Evolutionary conservation across 2,888 invertebrate genomes (phyloP).

Genomic region (Dynastes maya): DNA sequence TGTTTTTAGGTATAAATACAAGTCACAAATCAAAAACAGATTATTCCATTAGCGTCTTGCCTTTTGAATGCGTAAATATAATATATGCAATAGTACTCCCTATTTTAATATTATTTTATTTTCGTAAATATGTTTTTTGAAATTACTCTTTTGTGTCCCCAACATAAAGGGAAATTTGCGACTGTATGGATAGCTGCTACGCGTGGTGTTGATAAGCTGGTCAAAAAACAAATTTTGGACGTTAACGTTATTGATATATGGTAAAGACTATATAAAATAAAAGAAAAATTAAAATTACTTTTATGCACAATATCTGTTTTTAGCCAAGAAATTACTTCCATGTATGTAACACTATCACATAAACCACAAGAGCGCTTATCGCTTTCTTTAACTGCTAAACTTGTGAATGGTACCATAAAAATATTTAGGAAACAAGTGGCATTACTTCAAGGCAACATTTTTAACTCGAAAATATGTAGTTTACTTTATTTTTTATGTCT

Average conservation of each 20-base stretch:
- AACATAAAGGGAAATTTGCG: constrained; percentile 41
- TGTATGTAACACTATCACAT: constrained; percentile 18
- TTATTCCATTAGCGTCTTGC: background rate
- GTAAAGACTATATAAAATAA: constrained; percentile 3
- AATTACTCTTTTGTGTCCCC: constrained; percentile 35
- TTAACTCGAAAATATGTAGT: background rate
- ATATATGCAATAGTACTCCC: no score
- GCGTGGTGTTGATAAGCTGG: constrained; percentile 28
- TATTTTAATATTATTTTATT: background rate
- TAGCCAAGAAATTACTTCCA: constrained; percentile 21
- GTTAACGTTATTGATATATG: constrained; percentile 29
- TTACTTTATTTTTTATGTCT: background rate
- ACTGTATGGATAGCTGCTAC: constrained; percentile 45
- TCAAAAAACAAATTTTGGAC: constrained; percentile 31
- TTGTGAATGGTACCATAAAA: constrained; percentile 39
- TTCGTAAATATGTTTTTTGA: constrained; percentile 39
- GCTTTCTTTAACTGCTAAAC: constrained; percentile 30
- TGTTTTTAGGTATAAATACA: background rate
- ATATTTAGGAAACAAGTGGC: constrained; percentile 21
- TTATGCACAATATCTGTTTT: background rate
- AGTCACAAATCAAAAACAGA: background rate
- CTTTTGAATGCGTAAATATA: background rate
- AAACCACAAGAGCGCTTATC: constrained; percentile 33
- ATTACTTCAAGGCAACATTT: background rate
- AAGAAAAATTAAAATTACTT: background rate